Evolutionary conservation across 1,140 invertebrate genomes (phyloP).

Genomic region (Phortica variegata): DNA sequence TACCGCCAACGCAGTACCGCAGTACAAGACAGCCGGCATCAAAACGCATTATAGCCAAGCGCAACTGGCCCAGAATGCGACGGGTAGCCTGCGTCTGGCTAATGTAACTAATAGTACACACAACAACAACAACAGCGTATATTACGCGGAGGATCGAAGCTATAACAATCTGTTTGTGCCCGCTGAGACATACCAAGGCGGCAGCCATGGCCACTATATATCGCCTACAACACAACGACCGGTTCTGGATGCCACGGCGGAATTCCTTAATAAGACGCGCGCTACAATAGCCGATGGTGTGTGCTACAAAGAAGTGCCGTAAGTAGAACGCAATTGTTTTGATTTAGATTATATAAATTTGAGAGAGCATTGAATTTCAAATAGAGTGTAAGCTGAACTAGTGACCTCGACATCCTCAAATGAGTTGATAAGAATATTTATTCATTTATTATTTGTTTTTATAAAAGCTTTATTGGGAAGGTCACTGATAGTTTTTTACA

Average conservation of each 20-base stretch:
- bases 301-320: constrained; percentile 63
- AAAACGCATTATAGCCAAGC: constrained; percentile 39
- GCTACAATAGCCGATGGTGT: constrained; percentile 57
- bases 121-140: no score
- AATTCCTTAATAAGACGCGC: constrained; percentile 49
- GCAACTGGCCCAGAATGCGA: constrained; percentile 7
- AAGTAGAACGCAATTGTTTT: constrained; percentile 39
- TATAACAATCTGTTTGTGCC: no score
- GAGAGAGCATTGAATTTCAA: no score
- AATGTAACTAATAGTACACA: constrained; percentile 6
- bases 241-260: constrained; percentile 38
- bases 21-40: constrained; percentile 48
- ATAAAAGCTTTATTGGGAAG: neutral
- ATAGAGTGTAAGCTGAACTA: constrained; percentile 27
- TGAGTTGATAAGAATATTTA: constrained; percentile 57
- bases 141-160: no score
- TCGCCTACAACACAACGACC: constrained; percentile 15
- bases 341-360: neutral
- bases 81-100: constrained; percentile 28
- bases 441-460: constrained; percentile 31
- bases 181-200: constrained; percentile 36
- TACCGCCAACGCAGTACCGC: constrained; percentile 15
- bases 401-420: constrained; percentile 42
- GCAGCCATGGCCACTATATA: constrained; percentile 27
- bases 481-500: constrained; percentile 37